A percentile compares a stretch with the other conserved stretches of the same genome.
Conservation (phyloP, 1,140 invertebrate genomes). For the Manduca sexta region DNA sequence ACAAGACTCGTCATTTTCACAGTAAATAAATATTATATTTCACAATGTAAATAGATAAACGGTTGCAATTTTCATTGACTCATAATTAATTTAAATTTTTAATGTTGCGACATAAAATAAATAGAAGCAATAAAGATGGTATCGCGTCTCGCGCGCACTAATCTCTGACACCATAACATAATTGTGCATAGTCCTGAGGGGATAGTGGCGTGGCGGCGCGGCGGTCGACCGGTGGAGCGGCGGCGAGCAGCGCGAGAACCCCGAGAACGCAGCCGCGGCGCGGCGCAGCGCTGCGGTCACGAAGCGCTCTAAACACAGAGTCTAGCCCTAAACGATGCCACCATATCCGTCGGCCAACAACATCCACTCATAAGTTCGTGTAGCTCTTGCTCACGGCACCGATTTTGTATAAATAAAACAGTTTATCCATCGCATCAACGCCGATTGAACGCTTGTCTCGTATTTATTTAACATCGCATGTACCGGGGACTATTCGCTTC, state of each 20-base stretch:
- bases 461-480: no score
- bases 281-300: constrained; percentile 53
- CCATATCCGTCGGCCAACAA: constrained; percentile 52
- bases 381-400: constrained; percentile 18
- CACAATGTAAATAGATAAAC: not conserved
- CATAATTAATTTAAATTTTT: not conserved
- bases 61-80: not conserved
- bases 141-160: constrained; percentile 25
- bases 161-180: constrained; percentile 53
- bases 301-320: constrained; percentile 56
- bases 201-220: constrained; percentile 26
- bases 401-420: not conserved
- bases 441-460: no score
- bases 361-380: constrained; percentile 36
- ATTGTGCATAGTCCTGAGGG: constrained; percentile 52
- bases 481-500: no score
- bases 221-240: no score
- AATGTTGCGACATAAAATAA: constrained; percentile 19
- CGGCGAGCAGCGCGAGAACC: not conserved
- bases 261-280: constrained; percentile 1
- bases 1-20: not conserved
- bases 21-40: not conserved
- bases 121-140: constrained; percentile 26
- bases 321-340: constrained; percentile 56
- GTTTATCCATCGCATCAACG: no score